Evolutionary conservation across 2,888 invertebrate species (phyloP).

Genomic region (Tipula helvola): DNA sequence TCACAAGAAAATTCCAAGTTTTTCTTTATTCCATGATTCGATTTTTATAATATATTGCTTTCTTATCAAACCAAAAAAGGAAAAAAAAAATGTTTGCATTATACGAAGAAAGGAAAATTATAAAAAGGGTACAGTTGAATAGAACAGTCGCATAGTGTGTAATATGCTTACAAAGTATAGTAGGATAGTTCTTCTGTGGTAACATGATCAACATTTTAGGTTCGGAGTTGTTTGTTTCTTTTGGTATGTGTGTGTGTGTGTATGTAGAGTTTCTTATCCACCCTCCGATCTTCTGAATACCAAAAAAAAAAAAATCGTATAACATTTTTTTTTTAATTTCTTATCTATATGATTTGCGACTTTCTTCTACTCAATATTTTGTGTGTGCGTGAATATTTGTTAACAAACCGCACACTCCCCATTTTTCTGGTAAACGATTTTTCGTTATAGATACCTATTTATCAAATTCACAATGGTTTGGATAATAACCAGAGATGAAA

Average conservation of each 20-base stretch:
- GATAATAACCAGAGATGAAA: not conserved
- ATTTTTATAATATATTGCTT: not conserved
- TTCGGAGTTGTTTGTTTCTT: not conserved
- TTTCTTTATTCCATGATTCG: not conserved
- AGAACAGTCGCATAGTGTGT: not conserved
- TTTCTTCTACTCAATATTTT: conserved; percentile 19
- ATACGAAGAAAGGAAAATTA: not conserved
- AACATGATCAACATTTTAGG: not conserved
- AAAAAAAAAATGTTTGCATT: not conserved
- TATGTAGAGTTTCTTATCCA: not conserved
- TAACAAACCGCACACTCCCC: conserved; percentile 4
- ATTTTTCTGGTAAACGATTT: not conserved
- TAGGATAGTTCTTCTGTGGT: not conserved
- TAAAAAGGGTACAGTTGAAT: not conserved
- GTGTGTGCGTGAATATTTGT: not conserved
- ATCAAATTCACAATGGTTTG: not conserved
- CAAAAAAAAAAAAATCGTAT: not conserved
- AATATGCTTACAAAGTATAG: not conserved
- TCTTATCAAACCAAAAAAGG: not conserved
- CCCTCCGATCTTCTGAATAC: not conserved
- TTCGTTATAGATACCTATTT: not conserved
- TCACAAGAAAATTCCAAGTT: not conserved
- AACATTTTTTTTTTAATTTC: conserved; percentile 24
- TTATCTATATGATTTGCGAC: conserved; percentile 37
- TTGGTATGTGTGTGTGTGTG: not conserved